Base-by-base conservation (phyloP, 2,888 invertebrate genomes). In the Sinhomidia bicolor region DNA sequence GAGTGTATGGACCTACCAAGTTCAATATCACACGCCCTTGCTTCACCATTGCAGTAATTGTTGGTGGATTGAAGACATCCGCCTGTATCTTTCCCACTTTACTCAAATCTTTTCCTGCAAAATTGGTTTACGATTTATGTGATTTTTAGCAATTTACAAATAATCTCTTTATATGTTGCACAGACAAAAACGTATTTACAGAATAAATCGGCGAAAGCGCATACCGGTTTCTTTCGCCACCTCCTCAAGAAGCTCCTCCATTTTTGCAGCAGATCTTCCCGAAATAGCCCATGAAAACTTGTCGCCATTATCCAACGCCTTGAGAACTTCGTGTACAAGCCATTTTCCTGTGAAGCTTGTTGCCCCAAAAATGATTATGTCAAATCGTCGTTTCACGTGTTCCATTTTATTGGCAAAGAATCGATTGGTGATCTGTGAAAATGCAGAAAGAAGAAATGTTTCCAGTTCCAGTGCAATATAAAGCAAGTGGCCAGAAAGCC, bases 341-440 rank as follows among this genome's bases (percentile, higher is more conserved):
- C 96, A 96, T 93, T 96, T 96, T 0, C 99, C 99, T 0, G 99
- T 99, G 94, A 96, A 99, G 32, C 99, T 99, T 0, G 97, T 96
- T 0, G 99, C 99, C 29, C 99, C 99, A 93, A 99, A 99, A 92
- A 99, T 95, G 7, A 99, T 95, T 5, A 99, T 93, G 94, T 99
- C 98, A 82, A 88, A 92, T 90, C 95, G 95, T 0, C 44, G 88
- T 83, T 57, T 89, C 51, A 10, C 20, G 20, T 76, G 65, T n/a
- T 65, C 29, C 47, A 57, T 74, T 29, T 41, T 74, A 17, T 32
- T 44, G 57, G 41, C 23, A 29, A 87, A 81, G 23, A 82, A 29
- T 23, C 62, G 54, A 3, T 41, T 74, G 23, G 54, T 62, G 29
- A 85, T 36, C 4, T 76, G 29, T 41, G 76, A 20, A 17, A 44